Evolutionary conservation across 2,888 invertebrate genomes (phyloP), one percentile per base, ranked within the genome.

Genomic region (Sturmia bella): DNA sequence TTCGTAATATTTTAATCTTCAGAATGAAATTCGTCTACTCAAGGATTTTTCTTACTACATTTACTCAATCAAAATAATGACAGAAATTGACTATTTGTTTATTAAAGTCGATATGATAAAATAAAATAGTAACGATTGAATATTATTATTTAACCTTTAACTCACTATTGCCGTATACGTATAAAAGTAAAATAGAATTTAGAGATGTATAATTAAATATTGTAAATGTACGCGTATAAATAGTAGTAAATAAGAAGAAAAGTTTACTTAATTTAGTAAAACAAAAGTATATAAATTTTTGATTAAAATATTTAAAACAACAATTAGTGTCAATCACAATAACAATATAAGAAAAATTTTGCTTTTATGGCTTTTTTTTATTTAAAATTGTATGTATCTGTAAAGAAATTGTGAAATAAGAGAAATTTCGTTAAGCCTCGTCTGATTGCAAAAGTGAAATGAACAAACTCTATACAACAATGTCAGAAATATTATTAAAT

Each of bases 181-280:
- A 66, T 54, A 48, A 41, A 50, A n/a, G n/a, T n/a, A n/a, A 27
- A 39, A 43, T 21, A 52, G 50, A 39, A 66, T 45, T 21, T 43
- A 13, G 17, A 45, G 48, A 17, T 11, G 2, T 39, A 50, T 50
- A 50, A 39, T 21, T 41, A 19, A 39, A 41, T 50, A 59, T 48
- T 39, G 6, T 37, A 37, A 45, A 72, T 52, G 41, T 45, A 39
- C n/a, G 17, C n/a, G 17, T 19, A 41, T 39, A 50, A 68, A 56
- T 48, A 70, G 48, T 57, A 50, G 48, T 64, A 48, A 74, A 39
- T 75, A 78, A 78, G 70, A 75, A 82, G 75, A 64, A 82, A 82
- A 78, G 82, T 82, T 82, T 82, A 82, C 82, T 82, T 82, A 82
- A 82, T 78, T 78, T 70, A 78, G 43, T 70, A 70, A 63, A 66